These are phyloP conservation scores for Pipa parva DNA, from an alignment of 2,113 vertebrate genomes.

Conservation along the genomic window DNA sequence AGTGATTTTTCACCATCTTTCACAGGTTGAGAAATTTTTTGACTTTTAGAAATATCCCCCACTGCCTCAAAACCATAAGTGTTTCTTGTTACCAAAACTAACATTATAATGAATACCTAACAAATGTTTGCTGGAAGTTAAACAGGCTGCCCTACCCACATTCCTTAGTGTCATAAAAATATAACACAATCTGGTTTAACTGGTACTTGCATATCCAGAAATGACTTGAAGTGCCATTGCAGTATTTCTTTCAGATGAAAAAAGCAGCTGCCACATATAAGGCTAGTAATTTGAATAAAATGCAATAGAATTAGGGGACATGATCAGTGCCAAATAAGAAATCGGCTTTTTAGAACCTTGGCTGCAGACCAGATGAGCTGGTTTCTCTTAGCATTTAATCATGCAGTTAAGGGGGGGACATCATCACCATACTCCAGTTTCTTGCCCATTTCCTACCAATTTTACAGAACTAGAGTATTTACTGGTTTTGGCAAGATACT, in stretches of 20 bases:
- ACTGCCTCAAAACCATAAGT: background rate
- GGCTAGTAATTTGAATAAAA: background rate
- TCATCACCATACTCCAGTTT: too few species aligned
- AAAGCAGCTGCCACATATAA: background rate
- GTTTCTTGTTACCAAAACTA: background rate
- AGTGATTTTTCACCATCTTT: too few species aligned
- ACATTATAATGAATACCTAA: background rate
- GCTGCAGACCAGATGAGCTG: too few species aligned
- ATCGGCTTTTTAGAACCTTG: too few species aligned
- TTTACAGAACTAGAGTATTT: too few species aligned
- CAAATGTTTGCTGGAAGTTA: background rate
- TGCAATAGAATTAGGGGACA: background rate
- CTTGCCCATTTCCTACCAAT: too few species aligned
- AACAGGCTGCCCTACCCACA: constrained; percentile 33
- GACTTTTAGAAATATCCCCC: too few species aligned
- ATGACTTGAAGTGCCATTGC: constrained; percentile 10
- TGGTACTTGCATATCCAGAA: constrained; percentile 34
- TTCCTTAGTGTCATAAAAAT: constrained; percentile 28
- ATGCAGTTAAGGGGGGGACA: too few species aligned
- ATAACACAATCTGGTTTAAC: constrained; percentile 33
- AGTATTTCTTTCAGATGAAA: constrained; percentile 6
- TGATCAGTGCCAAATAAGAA: background rate
- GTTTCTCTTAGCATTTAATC: too few species aligned
- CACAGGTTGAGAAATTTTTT: too few species aligned
- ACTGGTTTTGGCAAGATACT: too few species aligned